A percentile compares a stretch with the other conserved stretches of the same genome.
These are phyloP conservation scores for Pseudochaenichthys georgianus DNA, from an alignment of 2,797 vertebrate genomes.

Conservation along the genomic window DNA sequence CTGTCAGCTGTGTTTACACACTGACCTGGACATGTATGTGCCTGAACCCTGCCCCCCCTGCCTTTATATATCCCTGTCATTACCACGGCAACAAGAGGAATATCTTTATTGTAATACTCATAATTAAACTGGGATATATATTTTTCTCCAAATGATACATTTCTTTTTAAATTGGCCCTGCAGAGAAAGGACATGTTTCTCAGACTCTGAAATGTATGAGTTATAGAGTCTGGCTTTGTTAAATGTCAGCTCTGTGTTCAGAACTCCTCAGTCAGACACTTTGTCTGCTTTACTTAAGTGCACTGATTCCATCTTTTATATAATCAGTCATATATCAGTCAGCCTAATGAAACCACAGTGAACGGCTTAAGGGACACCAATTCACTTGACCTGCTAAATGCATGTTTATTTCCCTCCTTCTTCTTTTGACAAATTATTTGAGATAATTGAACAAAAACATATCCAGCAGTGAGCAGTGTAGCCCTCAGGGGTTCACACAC, in stretches of 20 bases:
- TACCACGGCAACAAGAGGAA: not conserved
- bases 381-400: not conserved
- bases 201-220: constrained; percentile 29
- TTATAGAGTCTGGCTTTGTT: constrained; percentile 47
- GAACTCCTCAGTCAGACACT: constrained; percentile 26
- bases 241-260: constrained; percentile 45
- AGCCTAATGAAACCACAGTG: not conserved
- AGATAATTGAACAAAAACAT: not conserved
- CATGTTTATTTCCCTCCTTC: not conserved
- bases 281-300: not conserved
- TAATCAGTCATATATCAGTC: not conserved
- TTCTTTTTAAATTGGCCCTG: constrained; percentile 28
- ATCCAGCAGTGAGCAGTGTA: not conserved
- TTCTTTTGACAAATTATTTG: not conserved
- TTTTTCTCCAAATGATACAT: constrained; percentile 12
- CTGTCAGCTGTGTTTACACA: constrained; percentile 77
- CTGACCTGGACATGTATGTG: constrained; percentile 77
- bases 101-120: constrained; percentile 2
- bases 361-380: not conserved
- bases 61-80: constrained; percentile 51
- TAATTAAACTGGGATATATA: not conserved
- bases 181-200: constrained; percentile 30
- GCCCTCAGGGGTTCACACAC: not conserved
- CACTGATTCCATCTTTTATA: not conserved
- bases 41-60: constrained; percentile 48